Conservation (phyloP, 2,888 invertebrate species). For the Dusona sp. region DNA sequence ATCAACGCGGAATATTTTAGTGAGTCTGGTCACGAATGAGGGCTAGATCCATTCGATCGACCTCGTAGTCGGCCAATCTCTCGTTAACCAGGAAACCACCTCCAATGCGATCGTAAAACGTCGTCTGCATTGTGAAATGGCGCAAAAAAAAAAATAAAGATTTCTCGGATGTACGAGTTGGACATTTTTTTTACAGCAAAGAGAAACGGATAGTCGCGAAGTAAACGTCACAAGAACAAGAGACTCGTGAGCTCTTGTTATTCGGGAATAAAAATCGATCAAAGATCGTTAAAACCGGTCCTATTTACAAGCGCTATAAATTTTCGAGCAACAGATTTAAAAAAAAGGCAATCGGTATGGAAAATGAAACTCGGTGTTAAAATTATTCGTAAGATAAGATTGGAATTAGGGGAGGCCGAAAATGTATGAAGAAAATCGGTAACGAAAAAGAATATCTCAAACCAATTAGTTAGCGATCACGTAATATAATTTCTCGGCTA, state of each 20-base stretch:
- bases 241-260: background rate
- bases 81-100: slow-evolving; percentile 53
- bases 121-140: slow-evolving; percentile 56
- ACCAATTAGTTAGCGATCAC: background rate
- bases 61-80: slow-evolving; percentile 61
- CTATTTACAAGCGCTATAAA: background rate
- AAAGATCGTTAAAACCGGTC: background rate
- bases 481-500: background rate
- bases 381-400: background rate
- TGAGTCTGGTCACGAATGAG: slow-evolving; percentile 80
- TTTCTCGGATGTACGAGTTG: slow-evolving; percentile 19
- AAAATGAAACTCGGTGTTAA: background rate
- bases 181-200: slow-evolving; percentile 19
- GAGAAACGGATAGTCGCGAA: slow-evolving; percentile 35
- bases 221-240: slow-evolving; percentile 35
- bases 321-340: background rate
- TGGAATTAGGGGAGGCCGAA: background rate
- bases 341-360: background rate
- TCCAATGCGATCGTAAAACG: slow-evolving; percentile 41
- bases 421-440: background rate
- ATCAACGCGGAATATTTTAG: slow-evolving; percentile 29
- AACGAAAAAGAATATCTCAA: background rate
- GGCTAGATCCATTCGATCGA: slow-evolving; percentile 82
- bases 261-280: slow-evolving; percentile 4
- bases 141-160: slow-evolving; percentile 37